Evolutionary conservation across 2,888 invertebrate genomes (phyloP), one percentile per base, ranked within the genome.

Genomic region (Lagria hirta): DNA sequence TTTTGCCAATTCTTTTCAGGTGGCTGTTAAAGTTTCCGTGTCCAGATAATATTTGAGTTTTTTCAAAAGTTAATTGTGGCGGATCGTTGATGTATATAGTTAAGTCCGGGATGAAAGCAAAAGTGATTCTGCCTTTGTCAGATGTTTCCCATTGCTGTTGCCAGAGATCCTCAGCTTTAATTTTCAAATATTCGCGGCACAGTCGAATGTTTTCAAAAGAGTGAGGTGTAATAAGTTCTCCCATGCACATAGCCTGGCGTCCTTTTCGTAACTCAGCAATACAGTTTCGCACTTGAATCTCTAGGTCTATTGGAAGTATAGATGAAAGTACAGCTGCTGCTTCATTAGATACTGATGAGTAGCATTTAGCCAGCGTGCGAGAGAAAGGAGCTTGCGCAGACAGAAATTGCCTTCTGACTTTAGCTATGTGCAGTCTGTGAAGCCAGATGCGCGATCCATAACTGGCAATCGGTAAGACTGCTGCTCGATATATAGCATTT

Each of bases 391-490:
- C 36, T 4, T 11, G 15, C 8, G 27, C 17, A 27, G 26, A 29
- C n/a, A 7, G 10, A 14, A 12, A 26, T 23, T 18, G 16, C 10
- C 36, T 16, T 2, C 4, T 26, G 10, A 7, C 14, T 7, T 18
- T 36, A 7, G 3, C 24, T 17, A 16, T 36, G 7, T 16, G 11
- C 6, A 36, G 36, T n/a, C 36, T 15, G 27, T 36, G 13, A 2
- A 17, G n/a, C 36, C 36, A 36, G 16, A 36, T n/a, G 2, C 17
- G 1, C 13, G 14, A 12, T 8, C 17, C 36, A 17, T 36, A 36
- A 6, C 16, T 14, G 7, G 18, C 8, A 8, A 36, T 27, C 8
- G 36, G 36, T 6, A 36, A 4, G 11, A 36, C 17, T n/a, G 26
- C 36, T 7, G 17, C 18, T 7, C 8, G 6, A 26, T 26, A 24